Evolutionary conservation across 2,113 vertebrate species (phyloP), one percentile per base, ranked within the genome.

Genomic region (Cyphomyrus discorhynchus): DNA sequence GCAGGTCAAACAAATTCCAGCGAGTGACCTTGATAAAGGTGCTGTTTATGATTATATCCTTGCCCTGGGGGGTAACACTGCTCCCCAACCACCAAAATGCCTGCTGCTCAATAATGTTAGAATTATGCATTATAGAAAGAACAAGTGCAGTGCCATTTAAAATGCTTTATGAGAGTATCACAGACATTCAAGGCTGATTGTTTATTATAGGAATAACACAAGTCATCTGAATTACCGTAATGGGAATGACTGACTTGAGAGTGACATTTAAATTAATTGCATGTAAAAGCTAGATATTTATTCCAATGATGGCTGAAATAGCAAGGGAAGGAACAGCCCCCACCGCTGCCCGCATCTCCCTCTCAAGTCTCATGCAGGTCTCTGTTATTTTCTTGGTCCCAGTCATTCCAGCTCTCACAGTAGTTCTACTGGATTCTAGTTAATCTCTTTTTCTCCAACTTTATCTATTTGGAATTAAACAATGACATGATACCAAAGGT

Each of bases 221-320:
- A 50, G 82, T 56, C 77, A 77, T 45, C 39, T 45, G 19, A 66
- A 84, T 66, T 31, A 53, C 27, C 3, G 35, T 87, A 42, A 53
- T 35, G 85, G n/a, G 85, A 62, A 52, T 90, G 13, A 77, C 21
- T 31, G 62, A 90, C 47, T 77, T 49, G 17, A 50, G 27, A 90
- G 62, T 87, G 45, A 87, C 84, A 45, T 42, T 13, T 90, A 86
- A n/a, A 90, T 88, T 90, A 90, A 87, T 90, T 46, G 31, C 62
- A 58, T 90, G 88, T 90, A 56, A 87, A 90, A 80, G 62, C 49
- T 50, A 35, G 62, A 89, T 90, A 35, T 70, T 52, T 66, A 19
- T 87, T 87, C 62, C 10, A n/a, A 46, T 2, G 45, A 50, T 27
- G 46, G 83, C 42, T 58, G 27, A 19, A 50, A 82, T 7, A 19